Conservation (phyloP, 2,888 invertebrate species). For the Orthonevra nobilis region DNA sequence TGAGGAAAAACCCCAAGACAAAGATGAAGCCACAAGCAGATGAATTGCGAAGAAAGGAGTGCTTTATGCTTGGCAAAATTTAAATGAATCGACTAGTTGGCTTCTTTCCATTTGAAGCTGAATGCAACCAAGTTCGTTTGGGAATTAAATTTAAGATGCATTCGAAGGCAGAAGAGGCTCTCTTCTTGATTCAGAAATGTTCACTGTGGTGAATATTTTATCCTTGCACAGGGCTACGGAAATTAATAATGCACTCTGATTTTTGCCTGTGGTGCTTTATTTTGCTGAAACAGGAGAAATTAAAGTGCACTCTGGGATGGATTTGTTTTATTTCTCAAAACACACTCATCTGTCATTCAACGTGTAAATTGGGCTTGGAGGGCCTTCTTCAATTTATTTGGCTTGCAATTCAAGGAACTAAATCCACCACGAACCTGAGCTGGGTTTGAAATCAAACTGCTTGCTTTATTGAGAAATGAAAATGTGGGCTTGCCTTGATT, state of each 20-base stretch:
- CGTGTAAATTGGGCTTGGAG: too few species aligned
- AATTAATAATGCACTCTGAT: neutral
- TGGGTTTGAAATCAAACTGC: too few species aligned
- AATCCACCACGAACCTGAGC: too few species aligned
- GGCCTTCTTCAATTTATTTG: too few species aligned
- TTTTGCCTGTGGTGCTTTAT: neutral
- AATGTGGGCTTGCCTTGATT: too few species aligned
- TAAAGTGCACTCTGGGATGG: neutral
- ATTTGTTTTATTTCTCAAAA: neutral
- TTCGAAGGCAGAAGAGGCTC: neutral
- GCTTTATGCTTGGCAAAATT: constrained; percentile 32
- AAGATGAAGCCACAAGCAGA: too few species aligned
- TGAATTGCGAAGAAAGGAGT: neutral
- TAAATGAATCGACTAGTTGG: constrained; percentile 52
- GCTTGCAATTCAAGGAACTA: too few species aligned
- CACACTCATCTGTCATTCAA: neutral
- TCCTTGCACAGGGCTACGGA: neutral
- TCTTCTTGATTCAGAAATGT: neutral
- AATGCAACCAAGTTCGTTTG: neutral
- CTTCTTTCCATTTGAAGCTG: constrained; percentile 38
- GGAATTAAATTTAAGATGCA: constrained; percentile 1
- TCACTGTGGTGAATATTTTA: constrained; percentile 14
- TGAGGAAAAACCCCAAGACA: constrained; percentile 8
- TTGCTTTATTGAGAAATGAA: too few species aligned
- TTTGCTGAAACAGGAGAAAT: neutral